A percentile compares a stretch with the other conserved stretches of the same genome.
Conservation (phyloP, 2,888 invertebrate species). For the Kryphioiulus occultus region DNA sequence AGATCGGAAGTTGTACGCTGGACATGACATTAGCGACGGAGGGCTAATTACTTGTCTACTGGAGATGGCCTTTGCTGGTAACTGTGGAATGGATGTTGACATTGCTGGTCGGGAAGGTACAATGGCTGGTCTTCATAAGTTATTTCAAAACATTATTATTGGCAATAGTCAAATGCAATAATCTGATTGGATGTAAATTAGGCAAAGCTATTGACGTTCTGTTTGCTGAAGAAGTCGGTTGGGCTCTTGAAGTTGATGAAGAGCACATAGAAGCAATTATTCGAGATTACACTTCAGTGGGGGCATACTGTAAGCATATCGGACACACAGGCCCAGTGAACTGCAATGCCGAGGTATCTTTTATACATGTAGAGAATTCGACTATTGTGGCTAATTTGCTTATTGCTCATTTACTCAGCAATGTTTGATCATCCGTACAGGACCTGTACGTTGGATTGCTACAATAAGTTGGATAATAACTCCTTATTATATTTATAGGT, state of each 20-base stretch:
- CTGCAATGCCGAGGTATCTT: constrained; percentile 69
- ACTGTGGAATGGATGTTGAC: constrained; percentile 73
- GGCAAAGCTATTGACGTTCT: constrained; percentile 71
- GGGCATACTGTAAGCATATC: constrained; percentile 73
- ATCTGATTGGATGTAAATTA: background rate
- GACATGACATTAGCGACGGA: constrained; percentile 97
- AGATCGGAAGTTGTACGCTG: constrained; percentile 77
- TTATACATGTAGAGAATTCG: background rate
- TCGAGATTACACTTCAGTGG: constrained; percentile 68
- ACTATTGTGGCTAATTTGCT: background rate
- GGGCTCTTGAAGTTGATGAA: constrained; percentile 77
- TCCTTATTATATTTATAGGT: constrained; percentile 61
- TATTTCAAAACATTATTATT: no score
- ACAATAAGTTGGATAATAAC: background rate
- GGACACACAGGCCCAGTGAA: constrained; percentile 75
- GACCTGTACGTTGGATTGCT: background rate
- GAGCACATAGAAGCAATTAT: constrained; percentile 69
- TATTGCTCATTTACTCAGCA: background rate
- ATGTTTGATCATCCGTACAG: background rate
- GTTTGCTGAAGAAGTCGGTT: constrained; percentile 87
- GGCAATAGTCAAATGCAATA: background rate
- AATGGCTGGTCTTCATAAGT: background rate
- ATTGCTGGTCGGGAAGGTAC: constrained; percentile 47
- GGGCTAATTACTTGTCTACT: constrained; percentile 87
- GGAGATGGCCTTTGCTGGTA: constrained; percentile 96